A percentile compares a stretch with the other conserved stretches of the same genome.
These are phyloP conservation scores for Melanostoma mellinum DNA, from an alignment of 2,888 invertebrate species.

Conservation along the genomic window DNA sequence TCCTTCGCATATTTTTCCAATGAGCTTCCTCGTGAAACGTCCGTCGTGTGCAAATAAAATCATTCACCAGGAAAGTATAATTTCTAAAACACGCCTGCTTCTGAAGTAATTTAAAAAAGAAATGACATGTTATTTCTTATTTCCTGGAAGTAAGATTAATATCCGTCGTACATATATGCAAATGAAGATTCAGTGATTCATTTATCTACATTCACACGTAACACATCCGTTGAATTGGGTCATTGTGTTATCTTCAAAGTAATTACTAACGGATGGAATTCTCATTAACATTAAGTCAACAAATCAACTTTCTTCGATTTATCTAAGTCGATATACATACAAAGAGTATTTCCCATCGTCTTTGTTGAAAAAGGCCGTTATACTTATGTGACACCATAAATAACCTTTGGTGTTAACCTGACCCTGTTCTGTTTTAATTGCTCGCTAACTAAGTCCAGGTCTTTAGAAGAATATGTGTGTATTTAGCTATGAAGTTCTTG, in stretches of 20 bases:
- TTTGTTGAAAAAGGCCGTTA: background rate
- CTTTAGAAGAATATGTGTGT: too few relatives aligned
- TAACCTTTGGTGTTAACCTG: too few relatives aligned
- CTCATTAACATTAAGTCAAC: conserved; percentile 46
- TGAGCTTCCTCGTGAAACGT: too few relatives aligned
- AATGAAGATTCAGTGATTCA: conserved; percentile 46
- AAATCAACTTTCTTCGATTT: conserved; percentile 43
- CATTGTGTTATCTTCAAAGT: conserved; percentile 49
- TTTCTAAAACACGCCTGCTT: conserved; percentile 23
- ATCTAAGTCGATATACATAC: conserved; percentile 46
- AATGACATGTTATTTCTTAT: conserved; percentile 63
- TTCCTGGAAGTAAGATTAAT: conserved; percentile 55
- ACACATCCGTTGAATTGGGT: conserved; percentile 47
- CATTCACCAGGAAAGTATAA: conserved; percentile 6
- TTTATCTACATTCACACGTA: conserved; percentile 4
- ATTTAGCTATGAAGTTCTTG: too few relatives aligned
- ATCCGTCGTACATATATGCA: conserved; percentile 13
- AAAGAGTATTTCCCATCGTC: background rate
- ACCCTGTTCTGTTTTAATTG: too few relatives aligned
- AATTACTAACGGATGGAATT: conserved; percentile 63
- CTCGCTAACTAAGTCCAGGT: too few relatives aligned
- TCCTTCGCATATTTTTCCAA: background rate
- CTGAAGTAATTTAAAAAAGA: background rate
- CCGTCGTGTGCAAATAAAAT: background rate
- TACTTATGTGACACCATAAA: background rate